Evolutionary conservation across 2,888 invertebrate species (phyloP), one percentile per base, ranked within the genome.

Genomic region (Drosophila siamana): DNA sequence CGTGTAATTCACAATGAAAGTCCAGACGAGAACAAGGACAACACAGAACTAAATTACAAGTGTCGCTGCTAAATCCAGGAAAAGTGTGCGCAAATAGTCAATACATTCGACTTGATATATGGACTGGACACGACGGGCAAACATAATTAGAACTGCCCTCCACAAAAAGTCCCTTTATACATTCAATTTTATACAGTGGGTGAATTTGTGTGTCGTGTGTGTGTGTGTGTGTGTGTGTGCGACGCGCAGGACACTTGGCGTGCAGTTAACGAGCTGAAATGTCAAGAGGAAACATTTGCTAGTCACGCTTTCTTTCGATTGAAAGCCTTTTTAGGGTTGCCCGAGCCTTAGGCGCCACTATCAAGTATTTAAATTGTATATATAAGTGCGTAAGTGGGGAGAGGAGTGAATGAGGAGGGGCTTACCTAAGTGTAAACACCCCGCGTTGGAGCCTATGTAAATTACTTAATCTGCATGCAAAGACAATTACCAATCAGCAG

Each of bases 381-480:
- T 30, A 30, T 30, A 30, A 30, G 28, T 24, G 24, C 24, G 24
- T 24, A 24, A 24, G 9, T 16, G 41, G 44, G 44, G 5, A n/a
- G n/a, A 13, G 24, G 8, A 43, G 2, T 28, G 8, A 38, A 19
- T 43, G 41, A n/a, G n/a, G n/a, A 43, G 54, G 26, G 36, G 38
- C 51, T 52, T 44, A 38, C 16, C 33, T 70, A 59, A 64, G 57
- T 72, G 57, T 70, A 28, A 72, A 72, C 54, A 65, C 51, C 44
- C 22, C 8, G 50, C 16, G 56, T 26, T 8, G 41, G 43, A 36
- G 38, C 55, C 61, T 43, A 46, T 67, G 57, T 50, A 77, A 76
- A 77, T 76, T 69, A 77, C 75, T 76, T 69, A 77, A 77, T 73
- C 69, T 69, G 61, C 74, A 72, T 76, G 78, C 73, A 47, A 60